Base-by-base conservation (phyloP, 2,888 invertebrate genomes). In the Dinocampus coccinellae region DNA sequence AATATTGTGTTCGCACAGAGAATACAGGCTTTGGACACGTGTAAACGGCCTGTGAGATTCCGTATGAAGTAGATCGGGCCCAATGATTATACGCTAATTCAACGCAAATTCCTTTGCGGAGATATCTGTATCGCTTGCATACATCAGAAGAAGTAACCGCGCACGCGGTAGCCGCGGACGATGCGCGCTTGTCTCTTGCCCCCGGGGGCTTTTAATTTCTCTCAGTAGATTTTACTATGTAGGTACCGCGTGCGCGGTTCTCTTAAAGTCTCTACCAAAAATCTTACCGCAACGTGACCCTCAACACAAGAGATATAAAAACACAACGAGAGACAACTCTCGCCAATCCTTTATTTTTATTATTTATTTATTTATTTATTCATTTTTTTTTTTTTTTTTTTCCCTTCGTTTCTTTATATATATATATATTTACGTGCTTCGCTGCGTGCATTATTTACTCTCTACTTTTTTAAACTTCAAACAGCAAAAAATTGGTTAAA, bases 61-160 rank as follows among this genome's bases (percentile, higher is more conserved):
- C 85, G 84, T 82, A 85, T 84, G 84, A 82, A 77, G 76, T 82
- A 86, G 87, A 87, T 87, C 86, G 87, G 82, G 81, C 75, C 80
- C 83, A 78, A 81, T 85, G 87, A 87, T 87, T 87, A 85, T 86
- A 86, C 87, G 87, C 86, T 87, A 86, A 87, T 87, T 87, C 86
- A 85, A 86, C 87, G 86, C 84, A 83, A 86, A 87, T 87, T 86
- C 86, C 83, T 85, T 80, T 78, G 80, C 80, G 78, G 79, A 83
- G 85, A 85, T 86, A 86, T 86, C 86, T 86, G 85, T 86, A 86
- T 86, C 86, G 85, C 81, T 82, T 80, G 82, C 84, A 84, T 85
- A 84, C 84, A 84, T 85, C 85, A 83, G 72, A 70, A 58, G 66
- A 60, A 68, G 52, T 72, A 67, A 69, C 71, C 63, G 47, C 68